Percentiles rank a stretch among this genome's conserved stretches.
phyloP scores from a whole-genome alignment of 2,113 vertebrate species.

The Neotoma lepida region DNA sequence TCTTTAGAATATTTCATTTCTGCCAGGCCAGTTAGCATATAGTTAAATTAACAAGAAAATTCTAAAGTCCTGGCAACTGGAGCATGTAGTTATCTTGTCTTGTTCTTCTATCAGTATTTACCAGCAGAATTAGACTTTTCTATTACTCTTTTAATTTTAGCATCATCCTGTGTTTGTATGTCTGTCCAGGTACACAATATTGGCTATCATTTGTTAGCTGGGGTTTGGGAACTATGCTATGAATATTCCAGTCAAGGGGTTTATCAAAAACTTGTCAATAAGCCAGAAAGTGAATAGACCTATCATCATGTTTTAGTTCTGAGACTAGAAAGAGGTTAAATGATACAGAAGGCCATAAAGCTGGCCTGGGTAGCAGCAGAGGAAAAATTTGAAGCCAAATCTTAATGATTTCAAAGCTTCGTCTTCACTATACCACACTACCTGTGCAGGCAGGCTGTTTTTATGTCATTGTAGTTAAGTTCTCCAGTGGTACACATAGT shows the following conservation, averaged over 20 bases:
- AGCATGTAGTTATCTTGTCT: background rate
- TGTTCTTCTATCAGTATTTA: background rate
- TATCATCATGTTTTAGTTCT: background rate
- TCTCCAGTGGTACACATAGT: background rate
- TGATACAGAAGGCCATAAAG: background rate
- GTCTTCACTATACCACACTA: background rate
- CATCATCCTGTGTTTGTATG: conserved; percentile 9
- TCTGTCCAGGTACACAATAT: background rate
- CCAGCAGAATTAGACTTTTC: conserved; percentile 10
- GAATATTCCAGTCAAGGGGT: background rate
- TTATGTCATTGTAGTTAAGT: background rate
- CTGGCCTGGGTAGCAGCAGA: background rate
- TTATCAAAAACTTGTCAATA: background rate
- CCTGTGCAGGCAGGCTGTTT: background rate
- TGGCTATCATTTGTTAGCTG: conserved; percentile 1
- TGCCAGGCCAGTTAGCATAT: background rate
- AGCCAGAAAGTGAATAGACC: background rate
- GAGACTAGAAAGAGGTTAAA: background rate
- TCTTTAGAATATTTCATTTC: background rate
- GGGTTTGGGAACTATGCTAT: background rate
- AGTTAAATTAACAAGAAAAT: conserved; percentile 1
- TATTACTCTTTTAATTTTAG: conserved; percentile 6
- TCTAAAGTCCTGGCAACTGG: background rate
- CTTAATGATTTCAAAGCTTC: background rate
- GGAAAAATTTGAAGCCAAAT: background rate